Evolutionary conservation across 2,888 invertebrate genomes (phyloP), one percentile per base, ranked within the genome.

Genomic region (Metellina segmentata): DNA sequence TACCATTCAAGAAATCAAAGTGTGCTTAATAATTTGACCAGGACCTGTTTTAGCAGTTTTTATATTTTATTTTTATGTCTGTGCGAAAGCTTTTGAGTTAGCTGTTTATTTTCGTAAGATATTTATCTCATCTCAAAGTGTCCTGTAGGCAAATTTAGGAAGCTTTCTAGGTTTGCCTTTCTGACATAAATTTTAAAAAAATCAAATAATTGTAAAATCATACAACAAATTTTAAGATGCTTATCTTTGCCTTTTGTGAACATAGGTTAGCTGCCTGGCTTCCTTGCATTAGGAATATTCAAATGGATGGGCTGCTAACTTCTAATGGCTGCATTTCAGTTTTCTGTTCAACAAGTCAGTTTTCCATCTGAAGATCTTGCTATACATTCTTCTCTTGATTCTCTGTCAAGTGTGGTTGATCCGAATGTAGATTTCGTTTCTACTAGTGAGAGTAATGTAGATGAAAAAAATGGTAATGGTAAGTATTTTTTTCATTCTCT

Each of bases 241-340:
- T 11, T 69, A 69, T 69, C 16, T 69, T 16, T 13, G 13, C 11
- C 69, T 34, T 34, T 1, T 34, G 4, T 34, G 34, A 34, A 34
- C 19, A 72, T 19, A 72, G 72, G 19, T 72, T 72, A 19, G 19
- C 72, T 72, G 19, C 9, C 19, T 6, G 34, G 72, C 20, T 72
- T 19, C 34, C 49, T 11, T 53, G 16, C 8, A n/a, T 9, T 71
- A 49, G 51, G 13, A 52, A 72, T 34, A 74, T 72, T 90, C 85
- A 61, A 89, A 92, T 89, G 92, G 92, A 89, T 86, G 82, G 78
- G 70, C 34, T 77, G 19, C 61, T 85, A 20, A n/a, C 16, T 70
- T 81, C 85, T 48, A 85, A 92, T 92, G 92, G 92, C 90, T 77
- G 74, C 93, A 74, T 89, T 93, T 75, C 93, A 93, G 69, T 93